These are phyloP conservation scores for Elaphurus davidianus DNA, from an alignment of 2,113 vertebrate genomes.

Conservation along the genomic window DNA sequence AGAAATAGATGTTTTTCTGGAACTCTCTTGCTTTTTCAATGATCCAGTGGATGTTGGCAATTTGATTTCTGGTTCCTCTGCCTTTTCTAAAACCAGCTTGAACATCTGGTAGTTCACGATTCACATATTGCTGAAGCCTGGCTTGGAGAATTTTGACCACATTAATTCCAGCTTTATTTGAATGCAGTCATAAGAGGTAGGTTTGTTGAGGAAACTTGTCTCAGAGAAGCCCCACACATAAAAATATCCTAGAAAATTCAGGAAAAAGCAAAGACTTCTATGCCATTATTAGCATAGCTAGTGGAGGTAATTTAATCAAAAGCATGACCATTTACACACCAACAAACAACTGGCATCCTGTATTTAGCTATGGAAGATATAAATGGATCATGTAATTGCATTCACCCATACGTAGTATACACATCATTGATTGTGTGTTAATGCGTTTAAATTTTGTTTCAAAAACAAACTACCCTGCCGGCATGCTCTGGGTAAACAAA, in stretches of 20 bases:
- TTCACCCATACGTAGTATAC: slow-evolving; percentile 40
- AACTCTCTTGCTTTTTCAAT: neutral
- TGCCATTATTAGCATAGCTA: neutral
- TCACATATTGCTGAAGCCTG: neutral
- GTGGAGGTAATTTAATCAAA: slow-evolving; percentile 53
- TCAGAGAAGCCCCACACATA: neutral
- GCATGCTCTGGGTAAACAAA: slow-evolving; percentile 41
- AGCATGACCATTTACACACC: slow-evolving; percentile 33
- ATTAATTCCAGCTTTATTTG: neutral
- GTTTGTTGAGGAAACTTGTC: neutral
- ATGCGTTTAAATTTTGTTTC: slow-evolving; percentile 52
- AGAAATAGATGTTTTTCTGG: neutral
- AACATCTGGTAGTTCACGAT: neutral
- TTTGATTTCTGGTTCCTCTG: neutral
- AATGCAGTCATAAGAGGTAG: neutral
- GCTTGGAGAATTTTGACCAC: neutral
- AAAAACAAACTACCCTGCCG: slow-evolving; percentile 48
- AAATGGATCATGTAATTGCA: slow-evolving; percentile 52
- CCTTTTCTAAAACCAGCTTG: neutral
- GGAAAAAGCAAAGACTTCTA: neutral
- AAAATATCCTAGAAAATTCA: neutral
- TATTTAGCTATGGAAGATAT: slow-evolving; percentile 29
- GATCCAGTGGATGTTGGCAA: neutral
- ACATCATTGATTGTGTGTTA: slow-evolving; percentile 52
- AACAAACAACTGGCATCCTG: slow-evolving; percentile 47